A percentile compares a stretch with the other conserved stretches of the same genome.
Evolutionary conservation across 2,888 invertebrate genomes (phyloP).

Genomic region (Meteorus colon): DNA sequence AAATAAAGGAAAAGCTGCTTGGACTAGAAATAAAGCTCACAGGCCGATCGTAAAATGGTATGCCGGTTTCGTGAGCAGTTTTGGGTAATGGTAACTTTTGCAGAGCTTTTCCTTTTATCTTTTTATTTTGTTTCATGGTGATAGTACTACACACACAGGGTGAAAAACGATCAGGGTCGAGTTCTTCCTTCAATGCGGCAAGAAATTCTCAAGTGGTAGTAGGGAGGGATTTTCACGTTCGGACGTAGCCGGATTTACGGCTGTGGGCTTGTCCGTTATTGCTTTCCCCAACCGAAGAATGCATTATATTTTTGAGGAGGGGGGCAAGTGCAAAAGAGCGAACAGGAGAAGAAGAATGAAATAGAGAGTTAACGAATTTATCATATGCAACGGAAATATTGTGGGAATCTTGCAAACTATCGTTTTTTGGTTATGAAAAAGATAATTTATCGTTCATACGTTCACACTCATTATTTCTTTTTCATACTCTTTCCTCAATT

Average conservation of each 20-base stretch:
- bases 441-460: neutral
- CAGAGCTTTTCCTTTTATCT: neutral
- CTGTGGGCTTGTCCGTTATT: constrained; percentile 24
- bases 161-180: constrained; percentile 22
- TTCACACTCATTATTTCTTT: neutral
- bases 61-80: neutral
- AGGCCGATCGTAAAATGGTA: constrained; percentile 6
- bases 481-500: neutral
- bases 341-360: neutral
- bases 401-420: constrained; percentile 1
- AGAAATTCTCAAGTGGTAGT: constrained; percentile 17
- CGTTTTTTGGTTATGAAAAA: neutral
- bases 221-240: constrained; percentile 16
- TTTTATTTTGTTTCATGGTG: neutral
- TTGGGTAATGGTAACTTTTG: neutral
- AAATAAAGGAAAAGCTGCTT: neutral
- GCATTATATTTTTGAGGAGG: neutral
- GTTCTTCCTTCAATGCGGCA: neutral
- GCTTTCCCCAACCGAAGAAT: constrained; percentile 3
- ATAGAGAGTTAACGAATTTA: neutral
- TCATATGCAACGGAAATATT: neutral
- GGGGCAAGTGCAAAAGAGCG: too few species aligned
- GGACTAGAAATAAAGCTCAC: neutral
- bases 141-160: neutral
- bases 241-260: constrained; percentile 17